A percentile compares a stretch with the other conserved stretches of the same genome.
These are phyloP conservation scores for Spongia lamella DNA, from an alignment of 37 sponge, comb jelly and placozoan species.

Conservation along the genomic window DNA sequence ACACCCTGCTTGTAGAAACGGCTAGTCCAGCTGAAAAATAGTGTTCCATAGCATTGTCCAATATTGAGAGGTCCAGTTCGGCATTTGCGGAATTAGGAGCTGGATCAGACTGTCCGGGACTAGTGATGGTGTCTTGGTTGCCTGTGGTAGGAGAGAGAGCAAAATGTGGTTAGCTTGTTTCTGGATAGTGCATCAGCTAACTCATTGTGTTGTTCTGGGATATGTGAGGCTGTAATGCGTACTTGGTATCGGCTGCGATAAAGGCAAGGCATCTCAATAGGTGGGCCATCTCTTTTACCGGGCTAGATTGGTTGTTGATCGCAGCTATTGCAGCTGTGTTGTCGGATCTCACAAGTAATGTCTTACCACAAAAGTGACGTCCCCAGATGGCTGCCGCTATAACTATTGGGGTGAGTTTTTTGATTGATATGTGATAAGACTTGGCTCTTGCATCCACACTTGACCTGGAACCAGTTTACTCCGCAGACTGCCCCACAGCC, in stretches of 20 bases:
- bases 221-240: too few relatives aligned
- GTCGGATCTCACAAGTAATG: slow-evolving; percentile 16
- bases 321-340: slow-evolving; percentile 45
- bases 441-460: slow-evolving; percentile 27
- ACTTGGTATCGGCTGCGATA: too few relatives aligned
- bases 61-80: slow-evolving; percentile 18
- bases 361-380: slow-evolving; percentile 10
- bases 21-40: slow-evolving; percentile 25
- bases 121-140: too few relatives aligned
- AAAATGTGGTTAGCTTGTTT: too few relatives aligned
- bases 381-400: slow-evolving; percentile 58
- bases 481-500: slow-evolving; percentile 42
- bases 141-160: too few relatives aligned
- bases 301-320: slow-evolving; percentile 10
- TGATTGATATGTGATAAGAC: slow-evolving; percentile 48
- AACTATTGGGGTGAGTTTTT: slow-evolving; percentile 55
- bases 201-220: too few relatives aligned
- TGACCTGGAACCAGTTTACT: slow-evolving; percentile 31
- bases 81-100: too few relatives aligned
- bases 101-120: too few relatives aligned
- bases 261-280: slow-evolving; percentile 46
- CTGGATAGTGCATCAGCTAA: too few relatives aligned
- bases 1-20: not conserved
- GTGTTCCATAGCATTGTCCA: slow-evolving; percentile 30
- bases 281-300: slow-evolving; percentile 38